Percentiles rank a stretch among this genome's conserved stretches.
Conservation (phyloP, 2,797 vertebrate genomes). For the Sebastes steindachneri region DNA sequence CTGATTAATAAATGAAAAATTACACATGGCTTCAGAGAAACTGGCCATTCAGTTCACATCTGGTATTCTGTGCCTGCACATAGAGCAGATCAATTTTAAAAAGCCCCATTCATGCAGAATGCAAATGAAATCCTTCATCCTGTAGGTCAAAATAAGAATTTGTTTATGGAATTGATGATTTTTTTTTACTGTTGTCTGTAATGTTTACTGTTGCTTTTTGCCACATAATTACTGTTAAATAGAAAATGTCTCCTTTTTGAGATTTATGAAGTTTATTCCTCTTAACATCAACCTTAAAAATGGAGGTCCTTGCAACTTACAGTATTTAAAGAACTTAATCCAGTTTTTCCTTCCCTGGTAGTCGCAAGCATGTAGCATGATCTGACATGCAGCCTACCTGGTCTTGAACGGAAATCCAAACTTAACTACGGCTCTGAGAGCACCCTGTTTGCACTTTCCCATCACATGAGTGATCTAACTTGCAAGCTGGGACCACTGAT, state of each 20-base stretch:
- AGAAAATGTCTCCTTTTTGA: background rate
- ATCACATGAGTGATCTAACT: no score
- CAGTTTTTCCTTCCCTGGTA: no score
- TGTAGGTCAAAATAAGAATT: background rate
- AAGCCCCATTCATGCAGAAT: background rate
- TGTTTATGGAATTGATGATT: background rate
- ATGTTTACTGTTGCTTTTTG: background rate
- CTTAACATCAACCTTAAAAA: no score
- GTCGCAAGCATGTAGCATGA: no score
- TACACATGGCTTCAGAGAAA: background rate
- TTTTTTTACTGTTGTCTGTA: background rate
- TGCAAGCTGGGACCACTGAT: no score
- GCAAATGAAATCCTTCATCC: background rate
- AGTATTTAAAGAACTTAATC: no score
- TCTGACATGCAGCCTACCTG: no score
- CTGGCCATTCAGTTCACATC: background rate
- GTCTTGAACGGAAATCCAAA: no score
- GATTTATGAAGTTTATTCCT: no score
- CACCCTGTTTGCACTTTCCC: no score
- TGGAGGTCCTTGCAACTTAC: no score
- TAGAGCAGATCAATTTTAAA: background rate
- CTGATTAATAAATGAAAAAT: conserved; percentile 5
- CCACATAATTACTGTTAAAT: background rate
- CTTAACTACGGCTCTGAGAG: no score
- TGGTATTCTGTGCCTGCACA: background rate